A percentile compares a stretch with the other conserved stretches of the same genome.
Evolutionary conservation across 1,140 invertebrate genomes (phyloP).

Genomic region (Sycophila sp.): DNA sequence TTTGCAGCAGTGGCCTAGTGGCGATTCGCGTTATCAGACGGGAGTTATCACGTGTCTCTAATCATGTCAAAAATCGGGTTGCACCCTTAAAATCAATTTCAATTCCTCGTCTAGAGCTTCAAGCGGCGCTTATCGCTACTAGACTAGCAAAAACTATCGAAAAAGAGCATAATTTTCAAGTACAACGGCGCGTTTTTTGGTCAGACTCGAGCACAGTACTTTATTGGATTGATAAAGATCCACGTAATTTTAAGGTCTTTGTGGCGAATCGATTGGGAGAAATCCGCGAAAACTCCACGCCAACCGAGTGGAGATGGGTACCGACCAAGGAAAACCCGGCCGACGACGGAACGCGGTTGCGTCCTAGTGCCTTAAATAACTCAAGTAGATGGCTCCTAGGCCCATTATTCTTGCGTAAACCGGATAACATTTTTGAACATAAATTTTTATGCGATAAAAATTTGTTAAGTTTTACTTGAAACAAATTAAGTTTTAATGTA

Average conservation of each 20-base stretch:
- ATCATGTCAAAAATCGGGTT: background rate
- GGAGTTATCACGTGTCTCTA: background rate
- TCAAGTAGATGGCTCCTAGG: background rate
- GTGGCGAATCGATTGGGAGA: too few species aligned
- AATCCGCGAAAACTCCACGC: too few species aligned
- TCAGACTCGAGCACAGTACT: background rate
- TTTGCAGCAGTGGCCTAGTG: background rate
- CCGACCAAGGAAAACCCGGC: too few species aligned
- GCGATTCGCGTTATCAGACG: background rate
- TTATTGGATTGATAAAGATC: background rate
- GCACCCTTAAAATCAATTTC: too few species aligned
- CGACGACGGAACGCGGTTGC: background rate
- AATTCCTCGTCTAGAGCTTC: too few species aligned
- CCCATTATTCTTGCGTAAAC: background rate
- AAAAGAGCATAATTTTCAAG: background rate
- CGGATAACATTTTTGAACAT: too few species aligned
- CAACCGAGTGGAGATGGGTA: background rate
- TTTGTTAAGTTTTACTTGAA: too few species aligned
- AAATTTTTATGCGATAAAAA: too few species aligned
- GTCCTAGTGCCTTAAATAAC: background rate
- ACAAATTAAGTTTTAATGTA: too few species aligned
- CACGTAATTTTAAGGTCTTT: too few species aligned
- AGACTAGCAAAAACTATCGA: background rate
- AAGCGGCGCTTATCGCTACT: too few species aligned
- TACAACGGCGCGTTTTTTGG: background rate